These are phyloP conservation scores for Casuarius casuarius DNA, from an alignment of 2,113 vertebrate genomes.

Conservation along the genomic window DNA sequence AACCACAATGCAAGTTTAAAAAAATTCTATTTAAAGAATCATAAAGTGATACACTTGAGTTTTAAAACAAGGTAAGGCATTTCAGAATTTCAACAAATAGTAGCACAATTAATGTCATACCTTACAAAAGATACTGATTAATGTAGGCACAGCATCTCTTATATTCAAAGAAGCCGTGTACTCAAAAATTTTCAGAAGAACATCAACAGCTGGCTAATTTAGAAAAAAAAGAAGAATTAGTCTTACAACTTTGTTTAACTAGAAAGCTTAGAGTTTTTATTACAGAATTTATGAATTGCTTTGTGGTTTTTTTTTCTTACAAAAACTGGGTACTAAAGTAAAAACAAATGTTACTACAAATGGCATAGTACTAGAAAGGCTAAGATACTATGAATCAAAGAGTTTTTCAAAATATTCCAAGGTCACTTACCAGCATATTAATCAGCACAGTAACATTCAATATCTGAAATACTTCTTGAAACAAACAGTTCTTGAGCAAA, in stretches of 20 bases:
- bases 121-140: slow-evolving; percentile 85
- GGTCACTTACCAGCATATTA: slow-evolving; percentile 83
- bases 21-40: neutral
- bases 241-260: slow-evolving; percentile 7
- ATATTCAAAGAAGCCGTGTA: slow-evolving; percentile 79
- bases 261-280: neutral
- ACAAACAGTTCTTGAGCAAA: slow-evolving; percentile 79
- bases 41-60: neutral
- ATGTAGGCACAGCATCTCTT: slow-evolving; percentile 72
- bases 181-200: slow-evolving; percentile 86
- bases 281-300: neutral
- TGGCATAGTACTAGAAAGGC: neutral
- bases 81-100: neutral
- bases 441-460: slow-evolving; percentile 74
- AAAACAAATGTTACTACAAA: neutral
- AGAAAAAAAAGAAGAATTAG: slow-evolving; percentile 43
- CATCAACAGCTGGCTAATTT: slow-evolving; percentile 82
- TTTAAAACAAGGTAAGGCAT: neutral
- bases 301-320: too few species aligned
- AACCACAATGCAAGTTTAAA: neutral
- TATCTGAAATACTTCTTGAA: slow-evolving; percentile 84
- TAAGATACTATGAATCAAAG: neutral
- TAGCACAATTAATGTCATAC: slow-evolving; percentile 70
- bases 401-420: neutral
- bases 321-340: neutral